Percentiles rank a stretch among this genome's conserved stretches.
phyloP scores from a whole-genome alignment of 2,888 invertebrate genomes.

The Entomobrya proxima region DNA sequence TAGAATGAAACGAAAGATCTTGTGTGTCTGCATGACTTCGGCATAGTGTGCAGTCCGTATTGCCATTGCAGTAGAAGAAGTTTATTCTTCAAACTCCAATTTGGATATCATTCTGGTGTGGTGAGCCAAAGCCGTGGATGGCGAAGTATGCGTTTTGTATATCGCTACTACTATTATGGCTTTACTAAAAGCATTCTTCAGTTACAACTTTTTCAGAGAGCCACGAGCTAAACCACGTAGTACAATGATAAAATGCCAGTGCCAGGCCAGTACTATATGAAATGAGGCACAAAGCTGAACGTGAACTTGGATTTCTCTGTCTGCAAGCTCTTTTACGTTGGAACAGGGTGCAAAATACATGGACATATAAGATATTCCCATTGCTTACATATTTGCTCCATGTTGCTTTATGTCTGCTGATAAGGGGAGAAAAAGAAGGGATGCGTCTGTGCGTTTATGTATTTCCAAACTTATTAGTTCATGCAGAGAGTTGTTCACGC shows the following conservation, averaged over 20 bases:
- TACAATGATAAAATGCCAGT: background rate
- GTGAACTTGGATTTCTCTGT: background rate
- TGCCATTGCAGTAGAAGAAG: background rate
- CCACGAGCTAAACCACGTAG: background rate
- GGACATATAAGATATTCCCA: background rate
- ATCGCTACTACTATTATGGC: too few relatives aligned
- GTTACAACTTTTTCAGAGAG: too few relatives aligned
- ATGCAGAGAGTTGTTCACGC: too few relatives aligned
- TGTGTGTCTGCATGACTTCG: background rate
- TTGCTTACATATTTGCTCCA: background rate
- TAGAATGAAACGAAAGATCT: background rate
- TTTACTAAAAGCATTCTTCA: too few relatives aligned
- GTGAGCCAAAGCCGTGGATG: background rate
- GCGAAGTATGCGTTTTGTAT: too few relatives aligned
- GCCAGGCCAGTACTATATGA: too few relatives aligned
- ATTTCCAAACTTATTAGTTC: background rate
- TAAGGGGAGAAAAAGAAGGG: background rate
- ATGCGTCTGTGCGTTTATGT: slow-evolving; percentile 17
- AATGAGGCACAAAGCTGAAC: background rate
- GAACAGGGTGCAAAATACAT: background rate
- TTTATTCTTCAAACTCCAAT: background rate
- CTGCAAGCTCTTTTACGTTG: background rate
- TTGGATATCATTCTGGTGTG: too few relatives aligned
- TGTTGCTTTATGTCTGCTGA: background rate
- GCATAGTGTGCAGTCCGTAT: background rate